phyloP scores from a whole-genome alignment of 2,888 invertebrate species.

The Meliscaeva auricollis region DNA sequence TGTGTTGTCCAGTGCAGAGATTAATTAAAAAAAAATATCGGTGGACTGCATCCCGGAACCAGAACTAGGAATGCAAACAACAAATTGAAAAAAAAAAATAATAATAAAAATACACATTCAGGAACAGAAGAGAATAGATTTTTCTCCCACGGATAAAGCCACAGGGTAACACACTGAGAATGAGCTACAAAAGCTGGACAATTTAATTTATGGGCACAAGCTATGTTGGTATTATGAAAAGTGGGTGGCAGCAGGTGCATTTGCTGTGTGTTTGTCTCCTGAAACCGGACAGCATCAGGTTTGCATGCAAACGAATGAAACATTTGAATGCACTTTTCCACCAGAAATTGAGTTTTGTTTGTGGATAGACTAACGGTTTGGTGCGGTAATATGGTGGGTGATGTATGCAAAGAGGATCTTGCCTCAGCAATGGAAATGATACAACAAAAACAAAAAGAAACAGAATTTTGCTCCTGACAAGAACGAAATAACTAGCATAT shows the following conservation, averaged over 20 bases:
- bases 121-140: slow-evolving; percentile 65
- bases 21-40: slow-evolving; percentile 67
- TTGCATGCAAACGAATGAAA: slow-evolving; percentile 66
- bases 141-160: slow-evolving; percentile 73
- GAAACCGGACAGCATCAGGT: slow-evolving; percentile 52
- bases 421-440: slow-evolving; percentile 9
- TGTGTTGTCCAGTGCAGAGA: slow-evolving; percentile 71
- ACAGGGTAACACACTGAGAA: slow-evolving; percentile 56
- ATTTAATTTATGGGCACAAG: slow-evolving; percentile 75
- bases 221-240: slow-evolving; percentile 29
- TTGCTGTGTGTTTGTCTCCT: slow-evolving; percentile 1
- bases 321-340: slow-evolving; percentile 75
- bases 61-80: slow-evolving; percentile 50
- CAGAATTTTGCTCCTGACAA: background rate
- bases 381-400: background rate
- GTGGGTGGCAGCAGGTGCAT: slow-evolving; percentile 35
- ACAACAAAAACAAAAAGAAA: background rate
- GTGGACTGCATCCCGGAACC: slow-evolving; percentile 54
- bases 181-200: slow-evolving; percentile 76
- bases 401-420: slow-evolving; percentile 14
- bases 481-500: background rate
- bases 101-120: slow-evolving; percentile 45
- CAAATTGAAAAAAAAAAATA: background rate
- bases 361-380: background rate
- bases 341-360: slow-evolving; percentile 71